A percentile compares a stretch with the other conserved stretches of the same genome.
Conservation (phyloP, 2,888 invertebrate genomes). For the Cremastinae sp. region DNA sequence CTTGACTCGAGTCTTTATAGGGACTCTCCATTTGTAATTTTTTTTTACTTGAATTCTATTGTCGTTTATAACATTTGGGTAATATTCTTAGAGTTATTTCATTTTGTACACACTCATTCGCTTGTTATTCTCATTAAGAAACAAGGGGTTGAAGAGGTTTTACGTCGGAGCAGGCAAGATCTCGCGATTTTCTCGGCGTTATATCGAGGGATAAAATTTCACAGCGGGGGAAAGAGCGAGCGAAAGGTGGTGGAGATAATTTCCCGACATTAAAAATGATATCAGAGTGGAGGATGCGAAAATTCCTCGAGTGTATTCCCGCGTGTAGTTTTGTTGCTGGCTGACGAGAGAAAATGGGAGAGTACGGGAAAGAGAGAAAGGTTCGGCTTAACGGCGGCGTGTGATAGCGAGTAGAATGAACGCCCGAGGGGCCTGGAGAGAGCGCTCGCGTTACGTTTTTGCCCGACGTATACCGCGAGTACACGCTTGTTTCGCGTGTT, state of each 20-base stretch:
- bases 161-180: no score
- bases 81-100: no score
- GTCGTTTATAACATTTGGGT: no score
- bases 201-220: neutral
- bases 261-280: slow-evolving; percentile 79
- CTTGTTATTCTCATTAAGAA: no score
- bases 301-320: slow-evolving; percentile 63
- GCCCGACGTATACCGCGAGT: slow-evolving; percentile 15
- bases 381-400: slow-evolving; percentile 62
- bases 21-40: no score
- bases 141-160: no score
- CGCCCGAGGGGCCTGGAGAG: slow-evolving; percentile 54
- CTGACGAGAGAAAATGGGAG: no score
- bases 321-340: slow-evolving; percentile 38
- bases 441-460: slow-evolving; percentile 54
- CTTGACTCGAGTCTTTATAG: no score
- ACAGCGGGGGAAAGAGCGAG: slow-evolving; percentile 42
- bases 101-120: no score
- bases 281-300: slow-evolving; percentile 75
- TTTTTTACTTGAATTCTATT: no score
- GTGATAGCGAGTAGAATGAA: slow-evolving; percentile 64
- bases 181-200: no score
- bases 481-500: slow-evolving; percentile 21
- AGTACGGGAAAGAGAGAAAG: slow-evolving; percentile 44
- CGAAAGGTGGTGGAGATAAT: slow-evolving; percentile 73